Conservation (phyloP, 2,113 vertebrate species). For the Menura novaehollandiae region DNA sequence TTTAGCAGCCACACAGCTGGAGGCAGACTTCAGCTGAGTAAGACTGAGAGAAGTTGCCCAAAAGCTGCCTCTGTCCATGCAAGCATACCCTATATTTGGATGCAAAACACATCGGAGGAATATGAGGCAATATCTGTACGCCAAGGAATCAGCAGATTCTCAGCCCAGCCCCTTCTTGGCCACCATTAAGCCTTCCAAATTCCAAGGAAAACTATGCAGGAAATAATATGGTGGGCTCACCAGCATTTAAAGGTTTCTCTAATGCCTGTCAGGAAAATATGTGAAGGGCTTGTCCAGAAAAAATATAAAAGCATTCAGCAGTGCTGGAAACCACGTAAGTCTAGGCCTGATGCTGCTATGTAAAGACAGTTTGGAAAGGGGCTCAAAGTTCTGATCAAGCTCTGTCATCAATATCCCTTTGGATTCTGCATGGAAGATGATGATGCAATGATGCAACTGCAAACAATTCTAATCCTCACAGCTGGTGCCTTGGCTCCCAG, state of each 20-base stretch:
- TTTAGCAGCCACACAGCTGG: neutral
- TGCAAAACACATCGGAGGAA: neutral
- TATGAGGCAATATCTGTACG: neutral
- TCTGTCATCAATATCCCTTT: neutral
- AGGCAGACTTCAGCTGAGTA: neutral
- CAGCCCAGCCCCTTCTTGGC: neutral
- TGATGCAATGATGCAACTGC: conserved; percentile 9
- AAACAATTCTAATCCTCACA: conserved; percentile 23
- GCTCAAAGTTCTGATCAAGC: neutral
- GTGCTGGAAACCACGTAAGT: neutral
- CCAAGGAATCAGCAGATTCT: neutral
- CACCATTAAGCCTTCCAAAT: neutral
- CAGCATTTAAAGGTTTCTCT: neutral
- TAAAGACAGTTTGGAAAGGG: neutral
- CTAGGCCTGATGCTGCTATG: neutral
- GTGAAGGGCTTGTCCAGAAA: neutral
- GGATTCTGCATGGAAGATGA: neutral
- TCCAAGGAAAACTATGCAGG: neutral
- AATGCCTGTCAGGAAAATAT: neutral
- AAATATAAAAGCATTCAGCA: neutral
- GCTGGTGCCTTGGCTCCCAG: neutral
- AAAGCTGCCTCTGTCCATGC: neutral
- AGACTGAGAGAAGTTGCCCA: neutral
- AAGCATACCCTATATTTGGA: neutral
- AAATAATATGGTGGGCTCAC: neutral